Evolutionary conservation across 2,797 vertebrate genomes (phyloP).

Genomic region (Pteropus rufus): DNA sequence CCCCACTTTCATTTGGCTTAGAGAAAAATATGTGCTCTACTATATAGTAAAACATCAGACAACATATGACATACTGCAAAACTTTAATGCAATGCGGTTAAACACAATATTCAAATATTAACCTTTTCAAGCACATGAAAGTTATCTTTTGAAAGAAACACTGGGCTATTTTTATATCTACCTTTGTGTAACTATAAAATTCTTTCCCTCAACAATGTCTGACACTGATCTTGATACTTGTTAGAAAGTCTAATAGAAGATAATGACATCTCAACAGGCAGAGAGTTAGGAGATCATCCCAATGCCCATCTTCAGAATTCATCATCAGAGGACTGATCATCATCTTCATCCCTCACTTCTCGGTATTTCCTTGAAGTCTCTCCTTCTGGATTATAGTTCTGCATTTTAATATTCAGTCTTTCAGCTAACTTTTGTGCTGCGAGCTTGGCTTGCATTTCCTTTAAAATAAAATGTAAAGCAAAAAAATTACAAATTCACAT

Average conservation of each 20-base stretch:
- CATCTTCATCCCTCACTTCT: conserved; percentile 89
- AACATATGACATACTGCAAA: conserved; percentile 49
- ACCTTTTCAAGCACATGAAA: conserved; percentile 49
- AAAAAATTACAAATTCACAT: background rate
- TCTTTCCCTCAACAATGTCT: conserved; percentile 31
- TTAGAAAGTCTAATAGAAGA: background rate
- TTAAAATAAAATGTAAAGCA: conserved; percentile 55
- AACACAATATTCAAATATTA: conserved; percentile 55
- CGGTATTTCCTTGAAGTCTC: conserved; percentile 86
- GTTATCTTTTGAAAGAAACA: conserved; percentile 43
- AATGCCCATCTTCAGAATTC: conserved; percentile 57
- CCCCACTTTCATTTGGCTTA: conserved; percentile 35
- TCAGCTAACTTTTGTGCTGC: conserved; percentile 94
- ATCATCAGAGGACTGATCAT: conserved; percentile 88
- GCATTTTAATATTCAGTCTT: conserved; percentile 89
- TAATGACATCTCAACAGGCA: background rate
- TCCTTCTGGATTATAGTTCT: conserved; percentile 86
- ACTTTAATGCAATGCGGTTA: conserved; percentile 46
- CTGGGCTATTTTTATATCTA: conserved; percentile 9
- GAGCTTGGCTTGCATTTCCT: conserved; percentile 94
- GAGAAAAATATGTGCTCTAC: background rate
- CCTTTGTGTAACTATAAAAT: conserved; percentile 3
- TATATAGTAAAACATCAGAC: conserved; percentile 49
- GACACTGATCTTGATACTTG: conserved; percentile 51
- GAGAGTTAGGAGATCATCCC: background rate